Conservation (phyloP, 1,140 invertebrate genomes). For the Lucilia sericata region DNA sequence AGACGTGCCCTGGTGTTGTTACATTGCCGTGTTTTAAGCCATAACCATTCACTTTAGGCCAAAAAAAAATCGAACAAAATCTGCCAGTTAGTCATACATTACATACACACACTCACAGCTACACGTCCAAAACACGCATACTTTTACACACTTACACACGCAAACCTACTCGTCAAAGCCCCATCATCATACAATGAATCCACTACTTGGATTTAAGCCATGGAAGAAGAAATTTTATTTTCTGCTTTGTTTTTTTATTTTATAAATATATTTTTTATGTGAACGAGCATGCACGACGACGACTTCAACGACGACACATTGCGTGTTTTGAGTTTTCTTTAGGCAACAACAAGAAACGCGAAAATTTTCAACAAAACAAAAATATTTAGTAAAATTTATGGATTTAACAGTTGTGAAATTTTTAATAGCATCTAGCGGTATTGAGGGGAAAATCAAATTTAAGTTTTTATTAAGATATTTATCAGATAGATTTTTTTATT, state of each 20-base stretch:
- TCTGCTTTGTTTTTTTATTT: not conserved
- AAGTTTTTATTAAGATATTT: no score
- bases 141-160: not conserved
- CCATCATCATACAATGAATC: not conserved
- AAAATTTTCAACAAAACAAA: conserved; percentile 20
- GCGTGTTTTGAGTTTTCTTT: conserved; percentile 29
- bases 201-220: conserved; percentile 12
- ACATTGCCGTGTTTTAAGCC: conserved; percentile 37
- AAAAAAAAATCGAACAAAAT: not conserved
- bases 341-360: conserved; percentile 11
- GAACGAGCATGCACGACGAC: not conserved
- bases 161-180: not conserved
- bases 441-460: no score
- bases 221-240: conserved; percentile 15
- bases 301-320: not conserved
- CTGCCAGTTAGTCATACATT: conserved; percentile 12
- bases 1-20: conserved; percentile 11
- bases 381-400: no score
- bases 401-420: no score
- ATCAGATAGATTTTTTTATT: no score
- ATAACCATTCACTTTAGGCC: conserved; percentile 10
- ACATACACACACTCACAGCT: not conserved
- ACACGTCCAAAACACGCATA: not conserved
- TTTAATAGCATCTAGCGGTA: no score
- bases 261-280: not conserved